Evolutionary conservation across 2,888 invertebrate species (phyloP), one percentile per base, ranked within the genome.

Genomic region (Andrena camellia): DNA sequence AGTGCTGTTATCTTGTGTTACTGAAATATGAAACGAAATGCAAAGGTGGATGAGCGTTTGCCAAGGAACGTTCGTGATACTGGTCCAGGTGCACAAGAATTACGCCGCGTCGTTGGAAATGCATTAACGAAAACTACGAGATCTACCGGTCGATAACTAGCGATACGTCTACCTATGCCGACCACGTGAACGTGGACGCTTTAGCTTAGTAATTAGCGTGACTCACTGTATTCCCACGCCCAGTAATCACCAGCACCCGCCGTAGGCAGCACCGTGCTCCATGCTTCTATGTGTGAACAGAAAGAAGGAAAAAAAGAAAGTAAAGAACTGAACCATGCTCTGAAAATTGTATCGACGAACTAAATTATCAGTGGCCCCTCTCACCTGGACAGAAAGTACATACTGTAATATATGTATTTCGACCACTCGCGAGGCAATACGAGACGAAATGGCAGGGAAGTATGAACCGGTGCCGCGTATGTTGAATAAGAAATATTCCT

Each of bases 221-320:
- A 94, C 94, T 94, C 93, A 94, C 94, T 92, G 93, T 92, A 92
- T 89, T 93, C 93, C 92, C 92, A 92, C 89, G 91, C 90, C 93
- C 93, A 93, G 92, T 93, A 93, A 92, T 93, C 93, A 88, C 90
- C 93, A 91, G 92, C 92, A 89, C 93, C 92, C 86, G 93, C 93
- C 87, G 94, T 93, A 88, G 93, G 94, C 89, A 94, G 93, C 90
- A 94, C 90, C 90, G 93, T 93, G 91, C 94, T 94, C 94, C 94
- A 94, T 91, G 93, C 91, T 92, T 94, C 94, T 93, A 92, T 89
- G 91, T 90, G 90, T 91, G 88, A 90, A 90, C 91, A 90, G 89
- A 90, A 90, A 88, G 88, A 90, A 89, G 86, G 89, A 91, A 86
- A 89, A 87, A 86, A 89, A 85, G 85, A 90, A 90, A 88, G 87